Conservation (phyloP, 2,113 vertebrate species). For the Piaya cayana region DNA sequence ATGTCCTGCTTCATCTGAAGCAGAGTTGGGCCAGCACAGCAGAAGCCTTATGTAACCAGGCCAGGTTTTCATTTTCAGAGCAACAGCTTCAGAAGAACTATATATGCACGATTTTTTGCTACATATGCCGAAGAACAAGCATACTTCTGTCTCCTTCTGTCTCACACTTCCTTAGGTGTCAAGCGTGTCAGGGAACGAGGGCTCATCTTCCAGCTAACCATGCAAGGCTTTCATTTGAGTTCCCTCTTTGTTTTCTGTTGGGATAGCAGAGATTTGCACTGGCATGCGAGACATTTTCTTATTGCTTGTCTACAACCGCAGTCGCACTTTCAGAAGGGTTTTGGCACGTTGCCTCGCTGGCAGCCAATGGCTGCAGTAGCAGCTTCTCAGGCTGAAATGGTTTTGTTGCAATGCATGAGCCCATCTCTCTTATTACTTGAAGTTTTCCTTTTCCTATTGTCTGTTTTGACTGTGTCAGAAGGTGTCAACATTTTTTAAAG, state of each 20-base stretch:
- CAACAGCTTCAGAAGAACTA: background rate
- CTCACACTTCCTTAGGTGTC: background rate
- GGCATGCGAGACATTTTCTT: background rate
- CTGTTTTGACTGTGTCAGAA: background rate
- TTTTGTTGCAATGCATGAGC: background rate
- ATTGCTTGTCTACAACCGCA: background rate
- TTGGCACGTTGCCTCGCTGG: background rate
- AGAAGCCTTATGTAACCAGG: background rate
- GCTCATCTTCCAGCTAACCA: background rate
- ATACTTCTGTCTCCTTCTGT: background rate
- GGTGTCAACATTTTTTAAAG: background rate
- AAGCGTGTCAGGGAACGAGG: background rate
- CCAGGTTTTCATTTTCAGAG: background rate
- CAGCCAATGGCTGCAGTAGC: background rate
- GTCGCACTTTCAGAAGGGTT: background rate
- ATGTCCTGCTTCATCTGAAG: background rate
- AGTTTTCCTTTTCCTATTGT: background rate
- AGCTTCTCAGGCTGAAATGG: background rate
- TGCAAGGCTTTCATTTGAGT: background rate
- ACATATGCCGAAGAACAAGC: fast-evolving
- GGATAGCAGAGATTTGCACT: background rate
- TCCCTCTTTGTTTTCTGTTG: background rate
- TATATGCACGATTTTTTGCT: background rate
- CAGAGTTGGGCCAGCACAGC: background rate
- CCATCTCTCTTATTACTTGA: background rate